A percentile compares a stretch with the other conserved stretches of the same genome.
phyloP scores from a whole-genome alignment of 2,797 vertebrate genomes.

The Hephaestus fuliginosus region DNA sequence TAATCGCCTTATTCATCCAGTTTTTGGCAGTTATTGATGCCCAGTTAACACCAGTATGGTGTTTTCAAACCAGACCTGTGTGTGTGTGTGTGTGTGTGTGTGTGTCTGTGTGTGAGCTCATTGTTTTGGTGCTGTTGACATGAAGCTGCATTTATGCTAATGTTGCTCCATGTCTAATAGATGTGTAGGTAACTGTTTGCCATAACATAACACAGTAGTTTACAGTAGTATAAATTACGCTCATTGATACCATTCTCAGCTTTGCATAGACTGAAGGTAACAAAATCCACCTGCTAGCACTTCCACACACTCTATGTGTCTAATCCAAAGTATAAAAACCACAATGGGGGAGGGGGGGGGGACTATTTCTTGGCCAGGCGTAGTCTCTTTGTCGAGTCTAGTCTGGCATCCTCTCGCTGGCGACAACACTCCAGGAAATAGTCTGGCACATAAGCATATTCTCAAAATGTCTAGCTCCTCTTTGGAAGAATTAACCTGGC shows the following conservation, averaged over 20 bases:
- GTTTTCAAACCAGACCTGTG: background rate
- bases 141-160: too few species aligned
- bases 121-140: too few species aligned
- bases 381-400: background rate
- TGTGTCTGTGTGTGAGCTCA: too few species aligned
- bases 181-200: too few species aligned
- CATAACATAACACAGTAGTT: too few species aligned
- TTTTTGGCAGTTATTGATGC: background rate
- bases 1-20: background rate
- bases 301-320: background rate
- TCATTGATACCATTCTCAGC: too few species aligned
- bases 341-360: too few species aligned
- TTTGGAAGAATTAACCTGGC: constrained; percentile 7
- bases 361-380: background rate
- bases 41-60: too few species aligned
- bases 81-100: too few species aligned
- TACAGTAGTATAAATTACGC: too few species aligned
- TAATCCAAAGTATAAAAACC: background rate
- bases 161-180: too few species aligned
- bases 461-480: background rate
- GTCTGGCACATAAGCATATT: too few species aligned
- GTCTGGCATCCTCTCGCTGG: background rate
- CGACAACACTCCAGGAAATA: background rate
- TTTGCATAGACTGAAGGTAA: background rate
- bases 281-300: background rate